Percentiles rank a stretch among this genome's conserved stretches.
These are phyloP conservation scores for Salpingus planirostris DNA, from an alignment of 2,888 invertebrate species.

Conservation along the genomic window DNA sequence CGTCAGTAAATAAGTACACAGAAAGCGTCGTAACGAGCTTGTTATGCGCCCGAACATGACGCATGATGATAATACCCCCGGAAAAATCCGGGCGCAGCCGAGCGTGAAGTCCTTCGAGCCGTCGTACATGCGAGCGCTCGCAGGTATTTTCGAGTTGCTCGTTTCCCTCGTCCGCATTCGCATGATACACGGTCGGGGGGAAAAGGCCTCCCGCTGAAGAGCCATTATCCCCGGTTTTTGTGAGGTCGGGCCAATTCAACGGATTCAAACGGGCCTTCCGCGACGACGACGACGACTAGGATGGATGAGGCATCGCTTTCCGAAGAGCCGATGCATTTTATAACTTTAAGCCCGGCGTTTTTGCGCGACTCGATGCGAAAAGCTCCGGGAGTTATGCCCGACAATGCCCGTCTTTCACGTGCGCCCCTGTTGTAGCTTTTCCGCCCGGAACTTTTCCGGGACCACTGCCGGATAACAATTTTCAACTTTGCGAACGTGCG, in stretches of 20 bases:
- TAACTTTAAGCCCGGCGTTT: too few relatives aligned
- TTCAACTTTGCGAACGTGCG: too few relatives aligned
- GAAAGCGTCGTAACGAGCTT: constrained; percentile 15
- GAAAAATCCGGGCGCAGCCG: constrained; percentile 1
- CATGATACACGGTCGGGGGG: constrained; percentile 3
- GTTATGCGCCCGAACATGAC: constrained; percentile 12
- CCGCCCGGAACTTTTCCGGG: too few relatives aligned
- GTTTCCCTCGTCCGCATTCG: constrained; percentile 11
- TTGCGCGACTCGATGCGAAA: background rate
- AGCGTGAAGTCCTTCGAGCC: constrained; percentile 8
- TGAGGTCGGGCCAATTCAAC: constrained; percentile 5
- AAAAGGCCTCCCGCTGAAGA: constrained; percentile 7
- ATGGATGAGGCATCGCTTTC: constrained; percentile 9
- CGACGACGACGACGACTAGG: background rate
- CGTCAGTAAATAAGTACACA: constrained; percentile 8
- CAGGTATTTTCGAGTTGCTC: constrained; percentile 12
- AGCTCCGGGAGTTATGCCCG: background rate
- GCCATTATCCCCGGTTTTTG: constrained; percentile 8
- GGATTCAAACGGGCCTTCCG: constrained; percentile 11
- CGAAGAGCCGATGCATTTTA: too few relatives aligned
- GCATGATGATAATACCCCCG: too few relatives aligned
- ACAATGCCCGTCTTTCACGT: background rate
- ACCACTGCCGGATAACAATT: too few relatives aligned
- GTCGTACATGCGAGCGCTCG: background rate
- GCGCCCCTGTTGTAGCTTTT: background rate